Evolutionary conservation across 2,113 vertebrate species (phyloP), one percentile per base, ranked within the genome.

Genomic region (Mastomys coucha): DNA sequence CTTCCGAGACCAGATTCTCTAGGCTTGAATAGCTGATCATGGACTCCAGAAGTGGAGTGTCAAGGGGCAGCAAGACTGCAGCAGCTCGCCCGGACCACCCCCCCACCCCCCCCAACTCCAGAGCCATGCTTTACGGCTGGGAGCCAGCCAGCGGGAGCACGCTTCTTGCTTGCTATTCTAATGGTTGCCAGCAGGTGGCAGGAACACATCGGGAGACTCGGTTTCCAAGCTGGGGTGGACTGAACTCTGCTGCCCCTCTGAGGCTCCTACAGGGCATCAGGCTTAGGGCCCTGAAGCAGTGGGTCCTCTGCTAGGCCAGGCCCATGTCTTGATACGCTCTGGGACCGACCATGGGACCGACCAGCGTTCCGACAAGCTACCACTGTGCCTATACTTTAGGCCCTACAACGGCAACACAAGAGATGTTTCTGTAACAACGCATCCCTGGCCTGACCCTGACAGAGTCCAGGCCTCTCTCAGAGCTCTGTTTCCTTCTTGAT

Each of bases 181-280:
- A 0, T 0, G 0, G 0, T 1, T 39, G 5, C 96, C 97, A 93
- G 93, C 80, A 97, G 97, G 70, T 53, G 96, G 96, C 97, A 94
- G 96, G 91, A 91, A 78, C 2, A 5, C 28, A 75, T 4, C 10
- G 0, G 63, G 69, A 28, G 26, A 26, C 0, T 0, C 9, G 0
- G 2, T 17, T 42, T 2, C 13, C 0, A 0, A 2, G 45, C 20
- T 16, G 28, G 36, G 63, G 19, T 1, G 1, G 45, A 60, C 58
- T 11, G 42, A n/a, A 6, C 51, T 24, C 63, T 28, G 65, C 56
- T 4, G n/a, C n/a, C 73, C 22, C 16, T 28, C 56, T n/a, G 33
- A 7, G 56, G 77, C 65, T 72, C 49, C 8, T 10, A 19, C 28
- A 16, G 56, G 56, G 39, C 78, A 78, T 51, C 58, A 58, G 58